Percentiles rank a stretch among this genome's conserved stretches.
phyloP scores from a whole-genome alignment of 2,113 vertebrate species.

The Caretta caretta region DNA sequence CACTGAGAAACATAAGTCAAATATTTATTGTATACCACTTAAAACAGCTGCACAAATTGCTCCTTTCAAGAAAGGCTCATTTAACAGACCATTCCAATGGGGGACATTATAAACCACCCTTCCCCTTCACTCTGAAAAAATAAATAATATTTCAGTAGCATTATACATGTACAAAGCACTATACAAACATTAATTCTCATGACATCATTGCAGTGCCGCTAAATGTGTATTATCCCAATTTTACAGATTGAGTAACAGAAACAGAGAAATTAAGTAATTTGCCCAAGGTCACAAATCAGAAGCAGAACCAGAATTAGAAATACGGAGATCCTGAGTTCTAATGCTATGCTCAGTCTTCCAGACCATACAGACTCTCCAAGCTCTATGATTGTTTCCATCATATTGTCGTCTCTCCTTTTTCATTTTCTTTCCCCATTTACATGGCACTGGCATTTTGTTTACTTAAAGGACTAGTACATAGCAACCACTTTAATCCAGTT shows the following conservation, averaged over 20 bases:
- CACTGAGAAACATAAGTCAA: conserved; percentile 14
- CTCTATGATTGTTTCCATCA: neutral
- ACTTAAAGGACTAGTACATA: neutral
- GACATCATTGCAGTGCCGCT: neutral
- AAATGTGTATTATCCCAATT: neutral
- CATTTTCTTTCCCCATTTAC: neutral
- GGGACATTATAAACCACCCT: neutral
- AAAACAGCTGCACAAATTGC: neutral
- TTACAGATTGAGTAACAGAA: neutral
- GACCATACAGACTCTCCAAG: neutral
- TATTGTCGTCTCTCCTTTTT: neutral
- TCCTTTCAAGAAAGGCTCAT: neutral
- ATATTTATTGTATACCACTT: neutral
- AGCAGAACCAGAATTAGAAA: neutral
- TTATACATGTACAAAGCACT: neutral
- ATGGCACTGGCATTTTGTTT: neutral
- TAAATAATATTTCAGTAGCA: neutral
- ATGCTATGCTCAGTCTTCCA: neutral
- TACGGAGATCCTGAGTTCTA: neutral
- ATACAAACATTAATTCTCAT: neutral
- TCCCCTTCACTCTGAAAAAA: neutral
- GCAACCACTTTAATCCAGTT: neutral
- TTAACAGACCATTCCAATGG: neutral
- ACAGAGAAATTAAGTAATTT: neutral
- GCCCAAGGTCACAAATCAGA: neutral